Percentiles rank a stretch among this genome's conserved stretches.
Evolutionary conservation across 2,113 vertebrate species (phyloP).

Genomic region (Bombycilla garrulus): DNA sequence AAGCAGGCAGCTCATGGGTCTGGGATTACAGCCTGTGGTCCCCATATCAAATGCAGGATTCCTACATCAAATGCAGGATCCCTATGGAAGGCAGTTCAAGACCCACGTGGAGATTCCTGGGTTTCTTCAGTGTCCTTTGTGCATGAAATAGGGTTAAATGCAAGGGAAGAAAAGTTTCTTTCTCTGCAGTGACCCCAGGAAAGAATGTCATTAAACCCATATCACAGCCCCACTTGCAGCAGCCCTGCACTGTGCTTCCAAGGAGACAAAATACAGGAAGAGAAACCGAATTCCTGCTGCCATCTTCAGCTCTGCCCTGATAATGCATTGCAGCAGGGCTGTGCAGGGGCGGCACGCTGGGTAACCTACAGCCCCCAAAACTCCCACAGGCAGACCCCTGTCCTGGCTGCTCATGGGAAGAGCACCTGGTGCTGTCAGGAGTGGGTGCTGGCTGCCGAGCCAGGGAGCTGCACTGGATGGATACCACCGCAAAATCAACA

Average conservation of each 20-base stretch:
- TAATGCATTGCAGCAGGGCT: neutral
- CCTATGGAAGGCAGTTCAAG: neutral
- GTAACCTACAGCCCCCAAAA: neutral
- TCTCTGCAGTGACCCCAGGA: conserved; percentile 48
- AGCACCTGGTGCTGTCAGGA: fast-evolving
- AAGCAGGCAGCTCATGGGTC: neutral
- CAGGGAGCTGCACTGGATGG: fast-evolving
- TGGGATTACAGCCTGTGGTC: neutral
- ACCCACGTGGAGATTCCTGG: neutral
- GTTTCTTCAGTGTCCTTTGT: neutral
- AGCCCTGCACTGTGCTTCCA: neutral
- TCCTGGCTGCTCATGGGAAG: neutral
- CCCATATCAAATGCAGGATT: neutral
- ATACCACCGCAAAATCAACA: neutral
- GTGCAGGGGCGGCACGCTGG: neutral
- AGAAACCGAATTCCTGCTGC: conserved; percentile 67
- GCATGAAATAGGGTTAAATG: conserved; percentile 23
- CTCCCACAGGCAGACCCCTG: neutral
- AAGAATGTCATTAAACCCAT: conserved; percentile 43
- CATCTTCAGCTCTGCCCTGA: conserved; percentile 62
- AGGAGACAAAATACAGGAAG: neutral
- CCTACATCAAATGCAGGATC: neutral
- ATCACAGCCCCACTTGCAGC: conserved; percentile 30
- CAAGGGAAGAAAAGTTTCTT: conserved; percentile 9
- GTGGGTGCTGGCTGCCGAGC: fast-evolving